Base-by-base conservation (phyloP, 2,113 vertebrate genomes). In the Nycticorax nycticorax region DNA sequence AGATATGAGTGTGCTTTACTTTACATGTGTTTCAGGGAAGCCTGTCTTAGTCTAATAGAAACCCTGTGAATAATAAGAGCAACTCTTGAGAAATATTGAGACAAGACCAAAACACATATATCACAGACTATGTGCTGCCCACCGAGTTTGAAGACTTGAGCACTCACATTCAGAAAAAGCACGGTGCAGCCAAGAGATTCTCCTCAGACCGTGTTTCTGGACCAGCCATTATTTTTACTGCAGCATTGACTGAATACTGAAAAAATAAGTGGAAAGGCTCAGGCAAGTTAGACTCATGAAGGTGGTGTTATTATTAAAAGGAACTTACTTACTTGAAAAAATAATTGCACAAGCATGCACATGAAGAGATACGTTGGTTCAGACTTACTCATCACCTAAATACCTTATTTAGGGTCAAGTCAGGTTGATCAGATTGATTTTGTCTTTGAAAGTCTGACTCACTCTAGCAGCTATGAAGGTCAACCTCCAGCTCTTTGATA, bases 401-500 rank as follows among this genome's bases (percentile, higher is more conserved):
- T 67, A 67, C 73, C 67, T 95, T 79, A 35, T 71, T 47, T 90
- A 83, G 69, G 91, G 92, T 97, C 96, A 97, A 60, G 78, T 89
- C 86, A 91, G 86, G 92, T 73, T 59, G 59, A 95, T 85, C n/a
- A 45, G 83, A 69, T 81, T 92, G 57, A 57, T 87, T 85, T 85
- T 88, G 68, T 30, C 81, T 95, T 80, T 95, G 72, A 80, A 83
- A 87, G 64, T 93, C 96, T 97, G 97, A 97, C 85, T 97, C 96
- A 96, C 21, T 85, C 66, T 33, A 56, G 59, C 33, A 95, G 8
- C 57, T 88, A 37, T 45, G 81, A 91, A 97, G 66, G 55, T 79
- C 77, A 93, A 56, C 39, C 52, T 93, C 72, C 85, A 88, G 45
- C 59, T 63, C 62, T 79, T 64, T 69, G 45, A 55, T 68, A 75